phyloP scores from a whole-genome alignment of 2,888 invertebrate genomes.

The Polyommatus iphigenia region DNA sequence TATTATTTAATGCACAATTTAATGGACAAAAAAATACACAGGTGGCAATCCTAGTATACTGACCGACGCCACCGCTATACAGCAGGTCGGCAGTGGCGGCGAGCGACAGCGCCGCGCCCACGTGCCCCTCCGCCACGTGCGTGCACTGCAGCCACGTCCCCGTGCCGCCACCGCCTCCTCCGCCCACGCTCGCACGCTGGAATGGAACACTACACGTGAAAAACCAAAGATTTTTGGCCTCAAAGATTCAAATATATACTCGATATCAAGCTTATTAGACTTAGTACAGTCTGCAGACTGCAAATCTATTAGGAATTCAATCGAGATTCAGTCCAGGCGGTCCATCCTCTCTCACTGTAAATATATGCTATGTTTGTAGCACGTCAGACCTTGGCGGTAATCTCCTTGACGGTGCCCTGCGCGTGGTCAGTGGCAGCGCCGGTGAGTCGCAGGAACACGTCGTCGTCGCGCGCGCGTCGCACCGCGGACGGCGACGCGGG shows the following conservation, averaged over 20 bases:
- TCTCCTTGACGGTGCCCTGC: conserved; percentile 80
- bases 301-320: no score
- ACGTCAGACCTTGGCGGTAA: conserved; percentile 74
- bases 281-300: no score
- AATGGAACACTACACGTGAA: not conserved
- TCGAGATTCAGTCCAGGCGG: no score
- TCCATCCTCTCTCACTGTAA: no score
- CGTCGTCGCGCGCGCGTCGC: conserved; percentile 83
- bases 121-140: conserved; percentile 91
- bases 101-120: conserved; percentile 89
- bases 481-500: conserved; percentile 77
- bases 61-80: conserved; percentile 93
- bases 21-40: not conserved
- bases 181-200: conserved; percentile 49
- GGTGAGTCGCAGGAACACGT: conserved; percentile 88
- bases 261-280: no score
- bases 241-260: no score
- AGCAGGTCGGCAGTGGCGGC: conserved; percentile 87
- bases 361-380: no score
- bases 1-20: no score
- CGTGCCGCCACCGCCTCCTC: conserved; percentile 44
- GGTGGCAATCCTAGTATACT: not conserved
- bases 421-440: conserved; percentile 58
- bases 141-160: conserved; percentile 85
- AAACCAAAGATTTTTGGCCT: not conserved